Conservation (phyloP, 2,113 vertebrate genomes). For the Ahaetulla prasina region DNA sequence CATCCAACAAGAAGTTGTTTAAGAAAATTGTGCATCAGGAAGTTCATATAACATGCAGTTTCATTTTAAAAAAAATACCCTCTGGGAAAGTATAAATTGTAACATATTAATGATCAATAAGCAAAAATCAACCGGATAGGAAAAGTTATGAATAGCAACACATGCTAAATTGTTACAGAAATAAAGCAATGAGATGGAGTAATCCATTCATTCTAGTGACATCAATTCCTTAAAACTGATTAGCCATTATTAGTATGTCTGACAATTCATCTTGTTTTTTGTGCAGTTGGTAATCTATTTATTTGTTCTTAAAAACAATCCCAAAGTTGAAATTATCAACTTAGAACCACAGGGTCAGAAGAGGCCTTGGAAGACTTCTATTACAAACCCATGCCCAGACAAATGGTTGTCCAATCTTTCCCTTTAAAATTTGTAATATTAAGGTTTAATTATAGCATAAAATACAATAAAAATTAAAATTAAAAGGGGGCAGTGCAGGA, state of each 20-base stretch:
- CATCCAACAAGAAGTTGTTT: background rate
- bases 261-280: background rate
- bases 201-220: background rate
- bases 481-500: too few species aligned
- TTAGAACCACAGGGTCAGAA: too few species aligned
- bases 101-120: background rate
- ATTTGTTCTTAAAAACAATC: background rate
- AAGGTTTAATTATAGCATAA: too few species aligned
- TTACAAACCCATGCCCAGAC: too few species aligned
- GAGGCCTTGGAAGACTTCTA: too few species aligned
- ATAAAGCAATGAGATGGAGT: background rate
- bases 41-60: background rate
- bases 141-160: background rate
- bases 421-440: too few species aligned
- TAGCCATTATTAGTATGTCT: background rate
- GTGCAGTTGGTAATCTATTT: background rate
- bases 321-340: background rate
- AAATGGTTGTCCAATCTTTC: too few species aligned
- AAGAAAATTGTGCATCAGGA: background rate
- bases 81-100: background rate
- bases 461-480: too few species aligned
- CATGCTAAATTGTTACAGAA: background rate
- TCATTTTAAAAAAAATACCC: background rate
- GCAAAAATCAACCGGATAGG: background rate
- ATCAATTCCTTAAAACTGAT: background rate